Percentiles rank a stretch among this genome's conserved stretches.
Conservation (phyloP, 2,888 invertebrate species). For the Lordiphosa andalusiaca region DNA sequence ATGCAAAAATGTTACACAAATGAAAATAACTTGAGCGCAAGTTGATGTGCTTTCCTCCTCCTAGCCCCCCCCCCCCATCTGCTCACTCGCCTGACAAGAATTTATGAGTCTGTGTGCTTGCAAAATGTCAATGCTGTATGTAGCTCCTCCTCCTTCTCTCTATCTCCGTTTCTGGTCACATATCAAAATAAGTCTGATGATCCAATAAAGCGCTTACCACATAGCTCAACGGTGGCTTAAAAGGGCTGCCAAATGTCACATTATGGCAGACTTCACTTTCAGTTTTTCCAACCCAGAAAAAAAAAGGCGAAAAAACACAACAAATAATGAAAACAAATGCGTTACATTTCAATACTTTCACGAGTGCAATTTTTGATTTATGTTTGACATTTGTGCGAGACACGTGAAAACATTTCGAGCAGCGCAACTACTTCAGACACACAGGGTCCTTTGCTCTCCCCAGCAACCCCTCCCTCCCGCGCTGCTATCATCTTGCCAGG, state of each 20-base stretch:
- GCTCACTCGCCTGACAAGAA: slow-evolving; percentile 59
- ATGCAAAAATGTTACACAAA: slow-evolving; percentile 72
- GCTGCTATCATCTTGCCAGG: slow-evolving; percentile 43
- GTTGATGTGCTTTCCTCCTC: slow-evolving; percentile 57
- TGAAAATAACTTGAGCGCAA: slow-evolving; percentile 71
- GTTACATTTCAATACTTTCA: slow-evolving; percentile 75
- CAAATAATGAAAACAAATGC: slow-evolving; percentile 73
- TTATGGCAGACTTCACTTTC: slow-evolving; percentile 23
- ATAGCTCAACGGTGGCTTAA: slow-evolving; percentile 69
- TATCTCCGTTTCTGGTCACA: slow-evolving; percentile 53
- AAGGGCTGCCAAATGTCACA: slow-evolving; percentile 59
- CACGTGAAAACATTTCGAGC: slow-evolving; percentile 78
- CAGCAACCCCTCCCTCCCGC: neutral
- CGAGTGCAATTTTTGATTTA: slow-evolving; percentile 68
- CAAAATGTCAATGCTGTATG: slow-evolving; percentile 65
- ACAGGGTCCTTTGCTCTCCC: neutral
- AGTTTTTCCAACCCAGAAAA: neutral
- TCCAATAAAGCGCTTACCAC: slow-evolving; percentile 74
- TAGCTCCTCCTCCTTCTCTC: slow-evolving; percentile 1
- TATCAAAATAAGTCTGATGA: slow-evolving; percentile 76
- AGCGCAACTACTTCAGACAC: slow-evolving; percentile 59
- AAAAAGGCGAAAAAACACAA: no score
- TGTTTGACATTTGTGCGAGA: slow-evolving; percentile 76
- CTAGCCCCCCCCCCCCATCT: slow-evolving; percentile 6
- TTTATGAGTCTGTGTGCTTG: slow-evolving; percentile 61